These are phyloP conservation scores for Drosophila azteca DNA, from an alignment of 1,140 invertebrate genomes.

Conservation along the genomic window DNA sequence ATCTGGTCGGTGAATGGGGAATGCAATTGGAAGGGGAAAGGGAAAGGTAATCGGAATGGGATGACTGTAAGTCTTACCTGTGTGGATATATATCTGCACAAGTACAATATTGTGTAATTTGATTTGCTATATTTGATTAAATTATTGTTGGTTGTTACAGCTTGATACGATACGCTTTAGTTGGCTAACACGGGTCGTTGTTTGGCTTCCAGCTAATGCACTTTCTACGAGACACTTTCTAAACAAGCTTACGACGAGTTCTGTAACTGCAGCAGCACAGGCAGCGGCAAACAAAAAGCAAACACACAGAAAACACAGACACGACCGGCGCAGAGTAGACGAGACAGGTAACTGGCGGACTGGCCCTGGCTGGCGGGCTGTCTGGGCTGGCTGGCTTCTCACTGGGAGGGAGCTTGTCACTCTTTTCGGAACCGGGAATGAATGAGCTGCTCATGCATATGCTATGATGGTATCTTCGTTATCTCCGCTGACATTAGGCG, in stretches of 20 bases:
- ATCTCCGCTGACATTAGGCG: constrained; percentile 47
- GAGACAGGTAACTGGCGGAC: constrained; percentile 18
- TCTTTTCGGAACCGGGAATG: constrained; percentile 11
- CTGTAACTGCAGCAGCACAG: not conserved
- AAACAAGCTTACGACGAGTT: constrained; percentile 22
- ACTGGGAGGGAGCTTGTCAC: constrained; percentile 17
- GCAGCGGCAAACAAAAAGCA: no score
- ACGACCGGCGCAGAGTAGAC: constrained; percentile 33
- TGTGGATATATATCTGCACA: not conserved
- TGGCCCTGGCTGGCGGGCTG: no score
- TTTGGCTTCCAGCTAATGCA: constrained; percentile 48
- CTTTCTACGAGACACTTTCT: constrained; percentile 42
- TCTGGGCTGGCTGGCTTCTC: not conserved
- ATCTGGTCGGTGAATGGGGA: constrained; percentile 27
- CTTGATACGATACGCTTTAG: no score
- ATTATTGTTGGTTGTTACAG: constrained; percentile 6
- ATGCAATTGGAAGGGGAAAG: constrained; percentile 11
- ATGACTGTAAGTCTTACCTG: constrained; percentile 30
- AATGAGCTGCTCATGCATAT: constrained; percentile 37
- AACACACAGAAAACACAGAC: constrained; percentile 10
- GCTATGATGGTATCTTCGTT: constrained; percentile 32
- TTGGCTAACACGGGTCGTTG: constrained; percentile 13
- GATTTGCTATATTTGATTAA: no score
- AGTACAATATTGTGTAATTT: no score
- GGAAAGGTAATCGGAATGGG: constrained; percentile 9